Evolutionary conservation across 2,888 invertebrate species (phyloP), one percentile per base, ranked within the genome.

Genomic region (Hemaris fuciformis): DNA sequence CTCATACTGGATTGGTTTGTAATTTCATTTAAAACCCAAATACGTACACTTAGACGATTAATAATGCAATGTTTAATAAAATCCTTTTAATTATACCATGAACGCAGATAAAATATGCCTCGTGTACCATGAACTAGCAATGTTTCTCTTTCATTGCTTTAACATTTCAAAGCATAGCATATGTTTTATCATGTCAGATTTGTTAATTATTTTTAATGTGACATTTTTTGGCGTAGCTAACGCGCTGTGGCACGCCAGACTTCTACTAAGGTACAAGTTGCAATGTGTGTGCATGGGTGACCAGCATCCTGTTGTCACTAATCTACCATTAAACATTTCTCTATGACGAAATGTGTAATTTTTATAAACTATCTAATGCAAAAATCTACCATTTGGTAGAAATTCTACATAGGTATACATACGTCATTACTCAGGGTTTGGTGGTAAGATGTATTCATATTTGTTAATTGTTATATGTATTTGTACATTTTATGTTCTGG

Each of bases 171-270:
- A n/a, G n/a, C n/a, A n/a, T n/a, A n/a, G n/a, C n/a, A n/a, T n/a
- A n/a, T n/a, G n/a, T n/a, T n/a, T n/a, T n/a, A n/a, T n/a, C n/a
- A 43, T 18, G 7, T 43, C 8, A 8, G 8, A 22, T 10, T 20
- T 10, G 8, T 41, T 62, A 10, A 60, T 59, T 46, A 43, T 59
- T 27, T 62, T 61, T 70, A 20, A 62, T 58, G 18, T 18, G 31
- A 13, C 57, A 18, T 34, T 78, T 79, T 77, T 72, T 80, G 69
- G 71, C 65, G 68, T 83, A 89, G 88, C 75, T 89, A 78, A 74
- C 84, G 69, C 83, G 76, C 76, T 82, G 83, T 84, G 81, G 71
- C 68, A 75, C 87, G 66, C 80, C 88, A 59, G 62, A 78, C 77
- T 76, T 74, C 74, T 73, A 68, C 61, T 84, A 80, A 87, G 86